These are phyloP conservation scores for Luperina nickerlii DNA, from an alignment of 2,888 invertebrate genomes.

Conservation along the genomic window DNA sequence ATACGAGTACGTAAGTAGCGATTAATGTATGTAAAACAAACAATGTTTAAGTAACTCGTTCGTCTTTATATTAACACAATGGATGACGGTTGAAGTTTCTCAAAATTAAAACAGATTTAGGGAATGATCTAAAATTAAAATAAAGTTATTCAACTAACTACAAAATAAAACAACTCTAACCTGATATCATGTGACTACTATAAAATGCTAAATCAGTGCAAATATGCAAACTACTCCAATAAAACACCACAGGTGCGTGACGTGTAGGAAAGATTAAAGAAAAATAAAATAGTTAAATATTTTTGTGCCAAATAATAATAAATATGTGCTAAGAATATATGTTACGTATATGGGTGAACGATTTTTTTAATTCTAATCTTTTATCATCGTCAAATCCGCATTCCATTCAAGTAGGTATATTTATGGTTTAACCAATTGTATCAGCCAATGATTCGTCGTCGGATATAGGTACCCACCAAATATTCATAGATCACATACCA, in stretches of 20 bases:
- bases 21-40: not conserved
- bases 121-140: not conserved
- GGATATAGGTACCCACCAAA: constrained; percentile 25
- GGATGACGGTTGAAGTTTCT: not conserved
- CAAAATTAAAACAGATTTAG: not conserved
- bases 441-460: constrained; percentile 29
- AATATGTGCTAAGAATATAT: constrained; percentile 49
- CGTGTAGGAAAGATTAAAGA: constrained; percentile 15
- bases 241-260: not conserved
- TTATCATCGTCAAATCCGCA: constrained; percentile 67
- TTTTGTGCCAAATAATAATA: constrained; percentile 16
- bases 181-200: not conserved
- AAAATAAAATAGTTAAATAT: constrained; percentile 21
- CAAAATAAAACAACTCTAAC: not conserved
- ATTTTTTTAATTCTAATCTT: constrained; percentile 53
- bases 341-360: constrained; percentile 46
- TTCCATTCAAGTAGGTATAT: constrained; percentile 58
- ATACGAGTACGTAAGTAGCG: too few relatives aligned
- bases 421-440: constrained; percentile 63
- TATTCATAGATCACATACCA: constrained; percentile 66
- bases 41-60: not conserved
- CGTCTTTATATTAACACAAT: not conserved
- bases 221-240: constrained; percentile 17
- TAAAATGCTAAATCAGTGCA: not conserved
- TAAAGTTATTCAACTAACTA: not conserved